Percentiles rank a stretch among this genome's conserved stretches.
These are phyloP conservation scores for Carcina quercana DNA, from an alignment of 2,888 invertebrate genomes.

Conservation along the genomic window DNA sequence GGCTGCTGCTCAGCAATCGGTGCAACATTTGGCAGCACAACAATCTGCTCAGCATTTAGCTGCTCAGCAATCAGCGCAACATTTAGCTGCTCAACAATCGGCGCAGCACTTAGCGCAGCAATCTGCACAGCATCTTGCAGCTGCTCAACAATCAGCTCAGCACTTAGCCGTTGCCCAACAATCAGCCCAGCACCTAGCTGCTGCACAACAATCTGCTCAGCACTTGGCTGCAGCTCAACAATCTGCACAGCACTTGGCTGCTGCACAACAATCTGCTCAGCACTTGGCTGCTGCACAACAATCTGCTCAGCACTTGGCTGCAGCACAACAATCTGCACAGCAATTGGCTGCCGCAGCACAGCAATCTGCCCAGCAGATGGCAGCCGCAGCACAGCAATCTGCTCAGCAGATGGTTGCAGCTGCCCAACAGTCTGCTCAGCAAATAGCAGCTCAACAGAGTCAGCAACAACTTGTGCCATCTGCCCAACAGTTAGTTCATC, in stretches of 20 bases:
- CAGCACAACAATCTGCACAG: slow-evolving; percentile 34
- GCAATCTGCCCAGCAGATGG: slow-evolving; percentile 47
- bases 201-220: slow-evolving; percentile 42
- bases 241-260: slow-evolving; percentile 30
- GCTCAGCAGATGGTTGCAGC: slow-evolving; percentile 47
- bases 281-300: slow-evolving; percentile 32
- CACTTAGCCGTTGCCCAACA: slow-evolving; percentile 34
- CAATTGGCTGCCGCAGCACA: slow-evolving; percentile 41
- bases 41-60: slow-evolving; percentile 53
- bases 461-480: slow-evolving; percentile 57
- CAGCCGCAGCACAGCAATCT: slow-evolving; percentile 43
- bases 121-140: slow-evolving; percentile 40
- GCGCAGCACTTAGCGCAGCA: slow-evolving; percentile 44
- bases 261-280: slow-evolving; percentile 46
- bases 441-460: slow-evolving; percentile 54
- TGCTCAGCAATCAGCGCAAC: slow-evolving; percentile 57
- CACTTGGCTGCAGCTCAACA: slow-evolving; percentile 31
- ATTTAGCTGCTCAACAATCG: slow-evolving; percentile 50
- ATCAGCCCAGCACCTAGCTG: slow-evolving; percentile 32
- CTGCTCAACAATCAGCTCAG: slow-evolving; percentile 37
- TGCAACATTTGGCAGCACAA: slow-evolving; percentile 35
- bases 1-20: slow-evolving; percentile 30
- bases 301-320: slow-evolving; percentile 25
- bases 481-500: slow-evolving; percentile 58
- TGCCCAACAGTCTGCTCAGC: slow-evolving; percentile 52